Evolutionary conservation across 1,140 invertebrate genomes (phyloP), one percentile per base, ranked within the genome.

Genomic region (Zaprionus nigranus): DNA sequence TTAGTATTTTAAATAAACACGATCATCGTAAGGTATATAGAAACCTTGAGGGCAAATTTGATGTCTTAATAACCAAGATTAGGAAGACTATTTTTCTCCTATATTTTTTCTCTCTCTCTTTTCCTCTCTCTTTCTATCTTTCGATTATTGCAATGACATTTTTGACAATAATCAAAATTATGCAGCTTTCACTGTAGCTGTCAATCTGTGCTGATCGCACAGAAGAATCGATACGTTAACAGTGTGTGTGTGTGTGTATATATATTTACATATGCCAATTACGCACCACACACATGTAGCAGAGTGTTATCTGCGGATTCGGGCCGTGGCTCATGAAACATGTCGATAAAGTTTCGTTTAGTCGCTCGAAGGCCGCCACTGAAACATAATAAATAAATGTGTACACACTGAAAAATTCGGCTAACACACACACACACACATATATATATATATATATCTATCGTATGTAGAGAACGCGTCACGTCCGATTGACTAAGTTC

Each of bases 291-390:
- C 46, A 49, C 46, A 62, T 51, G 71, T 61, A 54, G 64, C 38
- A 36, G 6, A 68, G 64, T 74, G 71, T 74, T 68, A 73, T 67
- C 36, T 60, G 34, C 43, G 30, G 24, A 22, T 56, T 28, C 17
- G 53, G 34, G 59, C 17, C 15, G 24, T 26, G 40, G 51, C 49
- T 22, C 57, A 59, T n/a, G 20, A 1, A 51, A 12, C 64, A 67
- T 73, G 70, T 74, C 71, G 71, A 61, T 74, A 68, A 74, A 74
- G 71, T 61, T 54, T 56, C 63, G 57, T 67, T 67, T 60, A 46
- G n/a, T 36, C 22, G 30, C 40, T 34, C 43, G 56, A 73, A 60
- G 56, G 43, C 65, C 53, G 36, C 9, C 30, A 65, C 51, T 24
- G 12, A 51, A 51, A 13, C 46, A 51, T 51, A 51, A 24, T 51